phyloP scores from a whole-genome alignment of 1,140 invertebrate genomes.

The Drosophila lacteicornis region DNA sequence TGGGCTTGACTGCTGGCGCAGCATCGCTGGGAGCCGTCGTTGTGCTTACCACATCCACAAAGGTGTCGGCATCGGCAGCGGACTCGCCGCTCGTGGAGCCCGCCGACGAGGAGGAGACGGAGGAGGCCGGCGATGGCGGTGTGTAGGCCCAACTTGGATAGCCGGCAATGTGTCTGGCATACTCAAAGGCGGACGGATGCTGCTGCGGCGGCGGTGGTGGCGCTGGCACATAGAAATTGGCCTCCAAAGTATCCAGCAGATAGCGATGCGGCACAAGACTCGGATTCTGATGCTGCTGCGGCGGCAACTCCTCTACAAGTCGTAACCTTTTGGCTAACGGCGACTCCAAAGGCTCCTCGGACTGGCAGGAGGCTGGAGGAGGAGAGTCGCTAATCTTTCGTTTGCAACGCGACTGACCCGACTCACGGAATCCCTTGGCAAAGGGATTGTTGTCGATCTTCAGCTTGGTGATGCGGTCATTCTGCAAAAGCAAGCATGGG shows the following conservation, averaged over 20 bases:
- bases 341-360: slow-evolving; percentile 31
- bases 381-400: slow-evolving; percentile 86
- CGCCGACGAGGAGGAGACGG: slow-evolving; percentile 43
- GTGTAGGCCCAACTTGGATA: slow-evolving; percentile 77
- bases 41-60: slow-evolving; percentile 73
- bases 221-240: slow-evolving; percentile 75
- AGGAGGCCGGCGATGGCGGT: slow-evolving; percentile 69
- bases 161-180: slow-evolving; percentile 70
- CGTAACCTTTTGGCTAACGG: slow-evolving; percentile 67
- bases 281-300: slow-evolving; percentile 16
- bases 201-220: slow-evolving; percentile 40
- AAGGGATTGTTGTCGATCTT: slow-evolving; percentile 98
- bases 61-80: slow-evolving; percentile 53
- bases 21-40: slow-evolving; percentile 19
- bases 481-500: slow-evolving; percentile 37
- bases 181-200: no score
- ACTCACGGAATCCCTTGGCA: slow-evolving; percentile 96
- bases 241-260: slow-evolving; percentile 68
- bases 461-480: slow-evolving; percentile 91
- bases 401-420: slow-evolving; percentile 90
- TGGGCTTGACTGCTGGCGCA: slow-evolving; percentile 48
- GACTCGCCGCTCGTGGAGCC: slow-evolving; percentile 52
- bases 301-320: slow-evolving; percentile 41
- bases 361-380: slow-evolving; percentile 29
- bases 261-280: slow-evolving; percentile 58